Evolutionary conservation across 2,797 vertebrate genomes (phyloP), one percentile per base, ranked within the genome.

Genomic region (Valencia hispanica): DNA sequence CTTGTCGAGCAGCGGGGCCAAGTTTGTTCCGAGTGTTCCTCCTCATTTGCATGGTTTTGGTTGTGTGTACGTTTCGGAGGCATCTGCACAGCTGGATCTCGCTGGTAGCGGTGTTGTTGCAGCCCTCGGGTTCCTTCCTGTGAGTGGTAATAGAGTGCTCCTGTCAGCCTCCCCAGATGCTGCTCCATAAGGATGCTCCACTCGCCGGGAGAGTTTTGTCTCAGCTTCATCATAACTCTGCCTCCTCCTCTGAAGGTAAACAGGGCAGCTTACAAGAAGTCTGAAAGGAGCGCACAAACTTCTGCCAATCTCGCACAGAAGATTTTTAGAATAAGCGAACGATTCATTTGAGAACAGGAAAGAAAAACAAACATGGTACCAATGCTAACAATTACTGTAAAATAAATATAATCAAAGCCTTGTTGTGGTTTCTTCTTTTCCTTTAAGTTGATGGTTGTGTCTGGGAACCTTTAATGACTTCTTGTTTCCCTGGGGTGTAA

Each of bases 151-250:
- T 90, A 84, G 92, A 95, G 92, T 94, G 94, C 87, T 93, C 70
- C 92, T 95, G 94, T 95, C 94, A 95, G 89, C 84, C 93, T 84
- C 85, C 86, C 87, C 94, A 95, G 93, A 94, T 95, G 94, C 91
- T 11, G 77, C 89, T 91, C 91, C 93, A 94, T 87, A 94, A 94
- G 94, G 93, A 92, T 73, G 81, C 86, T 79, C 80, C 72, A 80
- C 86, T 87, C 66, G 74, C 88, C 90, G 90, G 83, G 81, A 91
- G 89, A 92, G 68, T 79, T 92, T 74, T 63, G 75, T 74, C 84
- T 83, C 68, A 1, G 75, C 72, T 43, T 74, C 73, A 63, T 70
- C 69, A 20, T 9, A 7, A 59, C 78, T 45, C 22, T 39, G 41
- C 77, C 83, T 36, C 83, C 18, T 22, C 63, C 34, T 75, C 65